Percentiles rank a stretch among this genome's conserved stretches.
phyloP scores from a whole-genome alignment of 2,113 vertebrate genomes.

The Hucho hucho region DNA sequence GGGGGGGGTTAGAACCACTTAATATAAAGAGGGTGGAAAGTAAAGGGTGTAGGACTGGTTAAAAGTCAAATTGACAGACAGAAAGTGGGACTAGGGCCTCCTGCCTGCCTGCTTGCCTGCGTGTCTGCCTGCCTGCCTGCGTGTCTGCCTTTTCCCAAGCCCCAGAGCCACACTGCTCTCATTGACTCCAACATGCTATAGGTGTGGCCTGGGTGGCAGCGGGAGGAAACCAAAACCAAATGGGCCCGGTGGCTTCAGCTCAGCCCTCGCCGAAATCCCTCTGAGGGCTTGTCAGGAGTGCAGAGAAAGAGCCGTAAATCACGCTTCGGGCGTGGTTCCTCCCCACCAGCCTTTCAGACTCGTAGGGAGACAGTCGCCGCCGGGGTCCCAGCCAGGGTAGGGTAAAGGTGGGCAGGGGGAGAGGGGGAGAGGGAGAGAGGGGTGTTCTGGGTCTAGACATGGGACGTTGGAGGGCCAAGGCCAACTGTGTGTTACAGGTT shows the following conservation, averaged over 20 bases:
- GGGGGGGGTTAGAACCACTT: too few species aligned
- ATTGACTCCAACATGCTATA: constrained; percentile 70
- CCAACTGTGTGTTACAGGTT: constrained; percentile 6
- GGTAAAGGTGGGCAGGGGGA: not conserved
- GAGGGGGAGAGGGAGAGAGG: constrained; percentile 40
- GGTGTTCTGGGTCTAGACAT: constrained; percentile 49
- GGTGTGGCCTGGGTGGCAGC: constrained; percentile 74
- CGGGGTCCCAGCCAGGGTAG: not conserved
- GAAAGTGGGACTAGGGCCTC: too few species aligned
- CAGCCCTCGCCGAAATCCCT: constrained; percentile 54
- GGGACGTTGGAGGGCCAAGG: constrained; percentile 32
- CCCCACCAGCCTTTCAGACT: too few species aligned
- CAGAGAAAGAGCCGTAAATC: constrained; percentile 13
- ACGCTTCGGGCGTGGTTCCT: too few species aligned
- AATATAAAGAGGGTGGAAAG: too few species aligned
- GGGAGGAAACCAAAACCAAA: constrained; percentile 74
- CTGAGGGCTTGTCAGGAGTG: constrained; percentile 50
- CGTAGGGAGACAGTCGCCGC: too few species aligned
- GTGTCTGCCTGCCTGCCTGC: not conserved
- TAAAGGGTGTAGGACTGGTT: too few species aligned
- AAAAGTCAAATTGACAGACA: too few species aligned
- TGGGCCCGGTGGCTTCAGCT: constrained; percentile 59
- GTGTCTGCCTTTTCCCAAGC: constrained; percentile 27
- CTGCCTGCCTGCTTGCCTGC: not conserved
- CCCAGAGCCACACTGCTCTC: constrained; percentile 68